Evolutionary conservation across 2,888 invertebrate species (phyloP).

Genomic region (Meghimatium bilineatum): DNA sequence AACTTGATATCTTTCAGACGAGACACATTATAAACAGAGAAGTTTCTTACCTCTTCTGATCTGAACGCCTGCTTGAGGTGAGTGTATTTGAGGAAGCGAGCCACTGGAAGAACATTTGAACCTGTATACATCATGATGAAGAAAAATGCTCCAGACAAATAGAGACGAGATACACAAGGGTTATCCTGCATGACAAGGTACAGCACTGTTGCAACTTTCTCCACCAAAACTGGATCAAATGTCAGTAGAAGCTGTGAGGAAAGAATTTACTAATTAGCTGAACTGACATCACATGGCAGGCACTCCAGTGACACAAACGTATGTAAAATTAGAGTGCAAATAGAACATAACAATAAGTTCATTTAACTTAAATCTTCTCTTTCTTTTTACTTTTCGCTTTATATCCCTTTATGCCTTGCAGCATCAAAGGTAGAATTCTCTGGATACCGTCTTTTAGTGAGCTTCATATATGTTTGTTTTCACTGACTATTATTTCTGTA

Average conservation of each 20-base stretch:
- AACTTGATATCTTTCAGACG: background rate
- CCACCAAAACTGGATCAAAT: conserved; percentile 97
- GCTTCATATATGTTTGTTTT: too few relatives aligned
- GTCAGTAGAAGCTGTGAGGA: conserved; percentile 86
- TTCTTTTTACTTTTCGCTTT: too few relatives aligned
- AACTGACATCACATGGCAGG: too few relatives aligned
- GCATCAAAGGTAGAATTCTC: too few relatives aligned
- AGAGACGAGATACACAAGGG: conserved; percentile 94
- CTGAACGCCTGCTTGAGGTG: conserved; percentile 97
- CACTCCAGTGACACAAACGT: too few relatives aligned
- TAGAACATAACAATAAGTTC: too few relatives aligned
- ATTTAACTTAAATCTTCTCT: too few relatives aligned
- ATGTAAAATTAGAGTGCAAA: too few relatives aligned
- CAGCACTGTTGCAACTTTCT: conserved; percentile 91
- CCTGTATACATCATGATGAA: conserved; percentile 99
- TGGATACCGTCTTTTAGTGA: too few relatives aligned
- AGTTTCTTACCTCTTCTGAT: conserved; percentile 86
- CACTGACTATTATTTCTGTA: too few relatives aligned
- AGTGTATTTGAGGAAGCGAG: conserved; percentile 93
- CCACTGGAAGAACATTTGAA: conserved; percentile 96
- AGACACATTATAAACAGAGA: background rate
- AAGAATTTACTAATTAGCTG: too few relatives aligned
- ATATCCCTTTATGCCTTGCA: too few relatives aligned
- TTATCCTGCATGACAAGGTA: conserved; percentile 92
- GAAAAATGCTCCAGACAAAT: conserved; percentile 96